Base-by-base conservation (phyloP, 1,140 invertebrate genomes). In the Pseudomyrmex pallidus region DNA sequence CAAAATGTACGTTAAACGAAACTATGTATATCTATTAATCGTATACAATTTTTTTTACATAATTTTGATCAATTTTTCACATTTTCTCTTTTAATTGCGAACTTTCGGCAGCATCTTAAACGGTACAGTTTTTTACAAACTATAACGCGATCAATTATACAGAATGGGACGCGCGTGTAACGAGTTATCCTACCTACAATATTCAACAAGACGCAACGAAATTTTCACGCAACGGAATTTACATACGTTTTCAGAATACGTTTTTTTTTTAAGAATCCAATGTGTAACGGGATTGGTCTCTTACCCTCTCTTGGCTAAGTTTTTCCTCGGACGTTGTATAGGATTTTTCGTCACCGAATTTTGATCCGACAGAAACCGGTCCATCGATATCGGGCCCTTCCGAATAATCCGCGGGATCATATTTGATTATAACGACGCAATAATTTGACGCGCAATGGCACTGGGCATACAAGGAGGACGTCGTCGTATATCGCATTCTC, bases 391-490 rank as follows among this genome's bases (percentile, higher is more conserved):
- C 76, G 74, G 74, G 54, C 59, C 62, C 25, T 1, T 59, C 17
- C n/a, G n/a, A 56, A 56, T 57, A 46, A 46, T n/a, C 22, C 52
- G 76, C 64, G 12, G 57, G 20, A 82, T 74, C 44, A 59, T 62
- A 59, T 62, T 82, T 25, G 46, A n/a, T n/a, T 74, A n/a, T 35
- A 35, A 35, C 5, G 22, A 82, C 12, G 50, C 46, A 70, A 74
- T 82, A 70, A 74, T 54, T 68, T 61, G 52, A 70, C 76, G 56
- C 50, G 70, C 59, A 56, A 82, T 82, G 78, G 76, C 76, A 80
- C 76, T 78, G 20, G 20, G 52, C 76, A 70, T 78, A 70, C 76
- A 61, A 70, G 59, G 54, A 48, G 35, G 66, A 80, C 54, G 48
- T 74, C 59, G 48, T 74, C 59, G 48, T 25, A 22, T 25, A n/a